Percentiles rank a stretch among this genome's conserved stretches.
phyloP scores from a whole-genome alignment of 2,113 vertebrate genomes.

The Piprites chloris region DNA sequence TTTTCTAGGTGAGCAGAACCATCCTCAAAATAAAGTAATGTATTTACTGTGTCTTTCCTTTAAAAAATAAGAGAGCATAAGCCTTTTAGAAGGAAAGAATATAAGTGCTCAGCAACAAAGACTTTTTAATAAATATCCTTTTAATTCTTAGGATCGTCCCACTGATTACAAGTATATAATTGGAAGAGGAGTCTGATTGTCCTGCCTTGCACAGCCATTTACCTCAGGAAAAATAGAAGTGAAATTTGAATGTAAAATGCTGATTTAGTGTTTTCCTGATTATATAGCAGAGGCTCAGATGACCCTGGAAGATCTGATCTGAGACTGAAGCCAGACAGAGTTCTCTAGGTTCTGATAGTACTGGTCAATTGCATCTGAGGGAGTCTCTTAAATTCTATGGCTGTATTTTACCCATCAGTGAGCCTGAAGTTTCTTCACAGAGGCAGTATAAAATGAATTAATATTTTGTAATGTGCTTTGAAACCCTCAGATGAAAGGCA shows the following conservation, averaged over 20 bases:
- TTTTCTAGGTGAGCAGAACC: not conserved
- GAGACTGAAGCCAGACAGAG: not conserved
- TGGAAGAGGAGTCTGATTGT: not conserved
- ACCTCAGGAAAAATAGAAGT: not conserved
- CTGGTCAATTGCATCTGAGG: not conserved
- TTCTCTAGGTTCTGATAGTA: not conserved
- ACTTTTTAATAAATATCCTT: not conserved
- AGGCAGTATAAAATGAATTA: not conserved
- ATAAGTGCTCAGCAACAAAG: not conserved
- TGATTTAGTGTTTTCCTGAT: not conserved
- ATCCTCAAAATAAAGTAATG: not conserved
- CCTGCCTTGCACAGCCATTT: not conserved
- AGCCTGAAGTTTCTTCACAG: not conserved
- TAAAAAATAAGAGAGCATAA: not conserved
- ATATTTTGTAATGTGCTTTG: not conserved
- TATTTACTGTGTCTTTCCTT: not conserved
- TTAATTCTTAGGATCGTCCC: not conserved
- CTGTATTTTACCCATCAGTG: not conserved
- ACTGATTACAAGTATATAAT: not conserved
- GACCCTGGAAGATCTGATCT: not conserved
- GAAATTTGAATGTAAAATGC: not conserved
- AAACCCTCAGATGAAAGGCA: constrained; percentile 7
- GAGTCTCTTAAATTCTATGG: not conserved
- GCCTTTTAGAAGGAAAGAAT: not conserved
- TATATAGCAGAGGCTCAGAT: not conserved